Evolutionary conservation across 1,140 invertebrate genomes (phyloP), one percentile per base, ranked within the genome.

Genomic region (Zaprionus tsacasi): DNA sequence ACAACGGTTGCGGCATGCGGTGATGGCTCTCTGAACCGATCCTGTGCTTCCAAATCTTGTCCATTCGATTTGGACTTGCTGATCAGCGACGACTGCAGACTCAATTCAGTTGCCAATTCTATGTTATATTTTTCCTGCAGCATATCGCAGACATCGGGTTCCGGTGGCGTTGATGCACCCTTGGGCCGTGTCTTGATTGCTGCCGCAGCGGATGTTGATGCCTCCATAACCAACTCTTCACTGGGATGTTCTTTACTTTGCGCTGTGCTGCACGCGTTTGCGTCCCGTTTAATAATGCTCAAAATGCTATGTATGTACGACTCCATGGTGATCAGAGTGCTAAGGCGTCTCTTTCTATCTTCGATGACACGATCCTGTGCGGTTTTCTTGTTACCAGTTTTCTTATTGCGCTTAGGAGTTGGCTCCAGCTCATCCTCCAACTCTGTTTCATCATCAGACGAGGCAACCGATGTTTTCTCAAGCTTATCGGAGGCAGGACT

Each of bases 221-320:
- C 72, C 69, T 86, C 78, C 3, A 43, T 33, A 1, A 63, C 11
- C 4, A 70, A 50, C 10, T 88, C 85, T 21, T 88, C 86, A 55
- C 52, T 60, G 15, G 76, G 36, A 12, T 61, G 56, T 11, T 81
- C 78, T 36, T 82, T 82, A 25, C 10, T 65, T 0, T 65, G 54
- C 12, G 61, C 68, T 15, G 74, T n/a, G 48, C 33, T 70, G 12
- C 67, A 48, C 10, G 56, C 45, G 61, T 61, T 80, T 7, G 70
- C 75, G 25, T 92, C 91, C 0, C 82, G 69, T 59, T 92, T 92
- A 11, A 92, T 81, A 11, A 92, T 79, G 21, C 70, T 66, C 5
- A 92, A 88, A 70, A 92, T 92, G 50, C 74, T 78, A 52, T 92
- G 81, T 6, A 92, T 92, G 21, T 92, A 92, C 0, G 82, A 86